phyloP scores from a whole-genome alignment of 2,113 vertebrate species.

The Synodontis membranacea region DNA sequence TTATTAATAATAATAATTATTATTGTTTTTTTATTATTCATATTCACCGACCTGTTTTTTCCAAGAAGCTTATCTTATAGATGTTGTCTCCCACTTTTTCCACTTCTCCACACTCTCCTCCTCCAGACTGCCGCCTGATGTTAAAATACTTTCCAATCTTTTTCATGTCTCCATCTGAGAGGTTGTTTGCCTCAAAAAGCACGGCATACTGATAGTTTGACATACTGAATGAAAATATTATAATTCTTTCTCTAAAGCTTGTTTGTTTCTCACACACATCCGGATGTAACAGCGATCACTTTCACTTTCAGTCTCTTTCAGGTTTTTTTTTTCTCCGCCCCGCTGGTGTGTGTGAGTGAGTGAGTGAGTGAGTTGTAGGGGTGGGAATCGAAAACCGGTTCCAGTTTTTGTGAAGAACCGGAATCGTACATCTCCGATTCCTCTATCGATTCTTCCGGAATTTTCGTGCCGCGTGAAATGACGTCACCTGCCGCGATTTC shows the following conservation, averaged over 20 bases:
- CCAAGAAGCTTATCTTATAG: constrained; percentile 59
- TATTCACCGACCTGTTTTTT: constrained; percentile 54
- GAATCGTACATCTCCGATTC: too few species aligned
- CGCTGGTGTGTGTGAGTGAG: not conserved
- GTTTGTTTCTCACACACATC: not conserved
- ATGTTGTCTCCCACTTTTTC: constrained; percentile 26
- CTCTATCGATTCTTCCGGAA: too few species aligned
- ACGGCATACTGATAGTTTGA: constrained; percentile 44
- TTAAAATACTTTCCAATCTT: constrained; percentile 61
- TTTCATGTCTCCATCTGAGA: constrained; percentile 44
- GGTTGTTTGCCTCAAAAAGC: constrained; percentile 57
- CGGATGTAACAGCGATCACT: not conserved
- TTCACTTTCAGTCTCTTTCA: not conserved
- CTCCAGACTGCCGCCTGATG: constrained; percentile 57
- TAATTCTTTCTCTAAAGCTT: not conserved
- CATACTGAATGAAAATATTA: constrained; percentile 46
- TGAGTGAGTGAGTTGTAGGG: too few species aligned
- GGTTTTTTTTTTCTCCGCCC: too few species aligned
- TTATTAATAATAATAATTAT: not conserved
- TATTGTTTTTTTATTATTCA: not conserved
- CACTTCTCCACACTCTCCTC: constrained; percentile 60
- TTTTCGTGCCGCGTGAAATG: too few species aligned
- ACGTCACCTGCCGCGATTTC: too few species aligned
- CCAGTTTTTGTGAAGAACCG: too few species aligned
- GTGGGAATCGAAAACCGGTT: too few species aligned